Conservation (phyloP, 2,888 invertebrate genomes). For the Buathra laborator region DNA sequence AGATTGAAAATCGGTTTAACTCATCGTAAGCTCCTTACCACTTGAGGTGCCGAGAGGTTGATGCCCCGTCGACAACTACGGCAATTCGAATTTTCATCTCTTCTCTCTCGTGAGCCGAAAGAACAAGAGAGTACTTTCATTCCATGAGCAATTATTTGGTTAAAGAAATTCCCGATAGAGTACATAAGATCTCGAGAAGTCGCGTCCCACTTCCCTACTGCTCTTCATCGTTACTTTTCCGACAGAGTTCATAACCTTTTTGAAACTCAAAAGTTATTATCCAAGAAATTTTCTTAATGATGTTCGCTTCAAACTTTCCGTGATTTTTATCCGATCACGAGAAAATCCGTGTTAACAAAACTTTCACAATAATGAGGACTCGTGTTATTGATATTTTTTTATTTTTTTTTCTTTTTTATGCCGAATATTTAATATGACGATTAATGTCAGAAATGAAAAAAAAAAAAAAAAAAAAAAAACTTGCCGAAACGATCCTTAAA, state of each 20-base stretch:
- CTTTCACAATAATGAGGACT: background rate
- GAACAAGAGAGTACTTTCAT: conserved; percentile 32
- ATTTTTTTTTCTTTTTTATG: too few species aligned
- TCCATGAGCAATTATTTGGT: conserved; percentile 57
- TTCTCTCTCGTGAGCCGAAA: conserved; percentile 11
- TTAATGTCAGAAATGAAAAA: too few species aligned
- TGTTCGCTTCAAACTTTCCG: background rate
- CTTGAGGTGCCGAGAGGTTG: background rate
- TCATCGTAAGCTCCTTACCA: conserved; percentile 22
- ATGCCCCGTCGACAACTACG: background rate
- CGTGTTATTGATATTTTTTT: background rate
- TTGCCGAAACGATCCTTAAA: too few species aligned
- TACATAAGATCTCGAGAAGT: conserved; percentile 11
- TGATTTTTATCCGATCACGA: background rate
- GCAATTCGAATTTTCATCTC: conserved; percentile 41
- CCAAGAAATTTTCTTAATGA: conserved; percentile 9
- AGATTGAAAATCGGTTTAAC: conserved; percentile 38
- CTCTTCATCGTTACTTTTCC: background rate
- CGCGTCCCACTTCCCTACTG: conserved; percentile 6
- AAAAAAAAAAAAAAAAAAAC: too few species aligned
- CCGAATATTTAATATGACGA: too few species aligned
- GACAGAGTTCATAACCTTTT: background rate
- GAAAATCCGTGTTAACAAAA: background rate
- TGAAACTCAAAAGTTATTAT: conserved; percentile 13
- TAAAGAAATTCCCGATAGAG: conserved; percentile 21